phyloP scores from a whole-genome alignment of 2,113 vertebrate genomes.

The Halichoeres trimaculatus region DNA sequence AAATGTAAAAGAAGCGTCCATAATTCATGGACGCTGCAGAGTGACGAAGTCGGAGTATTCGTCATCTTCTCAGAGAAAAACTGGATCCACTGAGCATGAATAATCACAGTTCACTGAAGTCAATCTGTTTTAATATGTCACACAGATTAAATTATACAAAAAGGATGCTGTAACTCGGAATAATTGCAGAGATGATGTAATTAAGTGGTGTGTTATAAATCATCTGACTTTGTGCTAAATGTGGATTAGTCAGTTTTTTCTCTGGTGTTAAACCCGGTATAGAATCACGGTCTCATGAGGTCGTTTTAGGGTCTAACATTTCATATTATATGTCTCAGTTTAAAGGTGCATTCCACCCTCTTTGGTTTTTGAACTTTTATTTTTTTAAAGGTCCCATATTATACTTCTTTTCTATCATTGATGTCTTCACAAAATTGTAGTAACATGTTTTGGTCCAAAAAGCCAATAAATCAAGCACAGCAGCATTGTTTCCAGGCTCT shows the following conservation, averaged over 20 bases:
- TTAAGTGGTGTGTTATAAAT: slow-evolving; percentile 4
- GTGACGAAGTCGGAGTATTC: slow-evolving; percentile 46
- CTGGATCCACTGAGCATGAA: slow-evolving; percentile 26
- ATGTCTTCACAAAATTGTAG: too few species aligned
- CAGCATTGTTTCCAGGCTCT: too few species aligned
- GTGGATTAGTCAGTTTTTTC: slow-evolving; percentile 19
- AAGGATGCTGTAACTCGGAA: neutral
- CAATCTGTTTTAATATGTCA: slow-evolving; percentile 48
- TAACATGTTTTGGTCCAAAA: too few species aligned
- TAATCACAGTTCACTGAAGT: slow-evolving; percentile 56
- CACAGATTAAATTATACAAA: slow-evolving; percentile 47
- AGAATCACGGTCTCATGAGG: neutral
- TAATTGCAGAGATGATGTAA: slow-evolving; percentile 27
- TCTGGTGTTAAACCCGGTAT: neutral
- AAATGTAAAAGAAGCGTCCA: too few species aligned
- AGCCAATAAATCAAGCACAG: too few species aligned
- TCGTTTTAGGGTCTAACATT: neutral
- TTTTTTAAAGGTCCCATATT: too few species aligned
- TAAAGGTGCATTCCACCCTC: too few species aligned
- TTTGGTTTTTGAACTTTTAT: too few species aligned
- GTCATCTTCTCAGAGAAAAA: slow-evolving; percentile 36
- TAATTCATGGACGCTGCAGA: slow-evolving; percentile 45
- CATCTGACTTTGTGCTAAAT: slow-evolving; percentile 13
- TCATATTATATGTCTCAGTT: too few species aligned
- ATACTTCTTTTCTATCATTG: too few species aligned